Base-by-base conservation (phyloP, 1,140 invertebrate species). In the Drosophila pruinosa region DNA sequence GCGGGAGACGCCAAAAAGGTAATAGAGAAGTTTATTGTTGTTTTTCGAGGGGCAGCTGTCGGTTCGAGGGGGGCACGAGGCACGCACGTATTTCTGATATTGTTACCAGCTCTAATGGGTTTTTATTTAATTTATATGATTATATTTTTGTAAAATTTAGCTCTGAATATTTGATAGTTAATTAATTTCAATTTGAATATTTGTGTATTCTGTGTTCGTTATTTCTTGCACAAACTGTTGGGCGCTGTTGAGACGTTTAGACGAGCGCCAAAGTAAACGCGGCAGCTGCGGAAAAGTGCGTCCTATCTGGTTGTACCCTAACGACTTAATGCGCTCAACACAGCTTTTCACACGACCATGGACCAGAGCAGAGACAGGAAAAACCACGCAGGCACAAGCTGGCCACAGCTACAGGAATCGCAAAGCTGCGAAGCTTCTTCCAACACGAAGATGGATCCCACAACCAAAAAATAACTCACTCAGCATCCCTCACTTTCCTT, bases 241-340 rank as follows among this genome's bases (percentile, higher is more conserved):
- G 62, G 67, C 78, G 53, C 68, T 34, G 61, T 71, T 68, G 31
- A 59, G 78, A 89, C 83, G 78, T 59, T 78, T 48, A 71, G 64
- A 83, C 82, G 82, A 69, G 78, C 83, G 83, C 71, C 70, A 78
- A 14, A 68, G 62, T 67, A 71, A 68, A 63, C 75, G 78, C 82
- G 75, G 43, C 83, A 89, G 67, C 78, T 81, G 71, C 75, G 67
- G 57, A 34, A 58, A 72, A 71, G 72, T 86, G 88, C 88, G 88
- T 89, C 88, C 88, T 88, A 61, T 78, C 88, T 89, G 88, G 88
- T 89, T 89, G 88, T 88, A 88, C 78, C 86, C 86, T 83, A 82
- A 86, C 88, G 81, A 89, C 88, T 90, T 89, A 90, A 89, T 89
- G 86, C 86, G 86, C 86, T 89, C 86, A 82, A 86, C 82, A 72